A percentile compares a stretch with the other conserved stretches of the same genome.
These are phyloP conservation scores for Lepidochitona cinerea DNA, from an alignment of 2,888 invertebrate genomes.

Conservation along the genomic window DNA sequence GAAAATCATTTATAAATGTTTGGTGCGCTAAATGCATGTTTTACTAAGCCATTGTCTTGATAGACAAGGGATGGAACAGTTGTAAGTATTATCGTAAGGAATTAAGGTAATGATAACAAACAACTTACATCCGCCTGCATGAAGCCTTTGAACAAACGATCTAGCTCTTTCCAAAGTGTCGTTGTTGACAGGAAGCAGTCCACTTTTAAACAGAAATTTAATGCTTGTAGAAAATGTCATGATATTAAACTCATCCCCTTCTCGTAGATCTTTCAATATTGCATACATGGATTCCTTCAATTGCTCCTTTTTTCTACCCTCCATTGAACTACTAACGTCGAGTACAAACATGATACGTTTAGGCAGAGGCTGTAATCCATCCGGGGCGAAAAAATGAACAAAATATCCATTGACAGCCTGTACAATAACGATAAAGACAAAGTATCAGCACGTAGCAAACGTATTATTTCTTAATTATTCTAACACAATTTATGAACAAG, in stretches of 20 bases:
- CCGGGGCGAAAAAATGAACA: constrained; percentile 83
- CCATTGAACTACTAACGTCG: constrained; percentile 84
- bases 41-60: no score
- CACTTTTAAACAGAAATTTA: constrained; percentile 17
- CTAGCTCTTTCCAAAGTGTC: background rate
- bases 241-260: constrained; percentile 55
- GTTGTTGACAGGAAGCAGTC: background rate
- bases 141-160: background rate
- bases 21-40: no score
- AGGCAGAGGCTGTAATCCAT: constrained; percentile 61
- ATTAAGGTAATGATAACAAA: no score
- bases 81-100: no score
- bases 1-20: no score
- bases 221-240: constrained; percentile 38
- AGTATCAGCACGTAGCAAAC: background rate
- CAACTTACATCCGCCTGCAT: constrained; percentile 4
- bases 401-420: constrained; percentile 77
- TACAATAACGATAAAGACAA: constrained; percentile 9
- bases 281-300: constrained; percentile 69
- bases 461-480: no score
- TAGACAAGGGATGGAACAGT: no score
- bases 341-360: constrained; percentile 82
- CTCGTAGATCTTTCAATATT: constrained; percentile 48
- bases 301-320: constrained; percentile 78
- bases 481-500: no score